Base-by-base conservation (phyloP, 1,140 invertebrate species). In the Heliconius hewitsoni region DNA sequence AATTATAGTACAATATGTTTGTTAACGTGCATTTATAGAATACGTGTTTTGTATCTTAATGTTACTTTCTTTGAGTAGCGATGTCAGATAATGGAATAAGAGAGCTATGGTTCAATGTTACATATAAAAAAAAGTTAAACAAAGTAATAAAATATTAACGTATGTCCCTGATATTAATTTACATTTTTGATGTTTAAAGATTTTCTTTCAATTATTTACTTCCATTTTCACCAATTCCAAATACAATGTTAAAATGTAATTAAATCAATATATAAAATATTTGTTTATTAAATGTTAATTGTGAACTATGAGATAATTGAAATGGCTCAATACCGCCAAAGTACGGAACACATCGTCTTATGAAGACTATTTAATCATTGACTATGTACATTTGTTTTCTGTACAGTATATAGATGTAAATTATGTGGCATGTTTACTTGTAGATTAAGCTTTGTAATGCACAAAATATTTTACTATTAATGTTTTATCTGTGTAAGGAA, bases 11-110 rank as follows among this genome's bases (percentile, higher is more conserved):
- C 89, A 91, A 91, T 89, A 79, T 86, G 83, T 86, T 87, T 83
- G 87, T 83, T 87, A 89, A 89, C 80, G 83, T 89, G 90, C 90
- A 93, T 93, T 93, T 92, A 92, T 93, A 91, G 89, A 86, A 80
- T 93, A 88, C 82, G 79, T 79, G 80, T 89, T 86, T 89, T 86
- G 82, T 89, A 90, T 79, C 82, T 82, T 84, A 85, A 85, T 86
- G 85, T 88, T 85, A 85, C 81, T 88, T 87, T 88, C 81, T 23
- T 79, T 46, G 66, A 71, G 77, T 82, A 77, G 77, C 74, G 71
- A 73, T 79, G 81, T 81, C 73, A 39, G 60, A 73, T 27, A 16
- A 39, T 74, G 71, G 75, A 55, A 19, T 42, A 34, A 73, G 37
- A 60, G 19, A 46, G 27, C 13, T 37, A 72, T 23, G 71, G 34